Conservation (phyloP, 2,888 invertebrate genomes). For the Coremacera marginata region DNA sequence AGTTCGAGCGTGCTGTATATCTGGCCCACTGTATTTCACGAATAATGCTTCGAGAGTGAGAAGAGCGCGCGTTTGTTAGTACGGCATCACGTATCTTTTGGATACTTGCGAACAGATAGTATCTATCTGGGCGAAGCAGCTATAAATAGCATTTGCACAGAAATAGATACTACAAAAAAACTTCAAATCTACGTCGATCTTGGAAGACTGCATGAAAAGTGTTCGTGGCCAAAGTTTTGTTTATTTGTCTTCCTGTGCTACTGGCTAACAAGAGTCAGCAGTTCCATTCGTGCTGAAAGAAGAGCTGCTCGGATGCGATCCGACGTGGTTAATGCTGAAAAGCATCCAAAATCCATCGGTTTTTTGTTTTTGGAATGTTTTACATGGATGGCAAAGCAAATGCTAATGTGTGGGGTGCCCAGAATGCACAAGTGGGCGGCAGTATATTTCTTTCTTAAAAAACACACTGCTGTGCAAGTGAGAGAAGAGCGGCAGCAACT, state of each 20-base stretch:
- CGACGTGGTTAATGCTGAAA: not conserved
- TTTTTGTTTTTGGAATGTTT: conserved; percentile 27
- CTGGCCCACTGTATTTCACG: not conserved
- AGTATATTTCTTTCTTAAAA: not conserved
- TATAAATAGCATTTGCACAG: conserved; percentile 66
- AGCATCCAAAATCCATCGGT: not conserved
- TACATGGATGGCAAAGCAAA: conserved; percentile 13
- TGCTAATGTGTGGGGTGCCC: not conserved
- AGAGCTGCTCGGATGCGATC: conserved; percentile 12
- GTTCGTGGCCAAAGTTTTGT: not conserved
- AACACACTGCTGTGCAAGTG: not conserved
- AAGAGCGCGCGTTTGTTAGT: not conserved
- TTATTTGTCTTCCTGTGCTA: conserved; percentile 14
- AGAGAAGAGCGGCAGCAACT: not conserved
- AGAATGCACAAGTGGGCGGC: conserved; percentile 17
- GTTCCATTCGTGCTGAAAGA: conserved; percentile 25
- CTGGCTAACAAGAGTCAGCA: not conserved
- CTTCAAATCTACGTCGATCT: conserved; percentile 9
- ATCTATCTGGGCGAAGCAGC: conserved; percentile 66
- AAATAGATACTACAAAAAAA: conserved; percentile 65
- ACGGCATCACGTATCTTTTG: not conserved
- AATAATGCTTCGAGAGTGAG: not conserved
- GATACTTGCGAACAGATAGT: conserved; percentile 19
- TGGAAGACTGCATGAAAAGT: conserved; percentile 4
- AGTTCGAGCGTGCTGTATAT: not conserved